Percentiles rank a stretch among this genome's conserved stretches.
phyloP scores from a whole-genome alignment of 2,113 vertebrate genomes.

The Pholis gunnellus region DNA sequence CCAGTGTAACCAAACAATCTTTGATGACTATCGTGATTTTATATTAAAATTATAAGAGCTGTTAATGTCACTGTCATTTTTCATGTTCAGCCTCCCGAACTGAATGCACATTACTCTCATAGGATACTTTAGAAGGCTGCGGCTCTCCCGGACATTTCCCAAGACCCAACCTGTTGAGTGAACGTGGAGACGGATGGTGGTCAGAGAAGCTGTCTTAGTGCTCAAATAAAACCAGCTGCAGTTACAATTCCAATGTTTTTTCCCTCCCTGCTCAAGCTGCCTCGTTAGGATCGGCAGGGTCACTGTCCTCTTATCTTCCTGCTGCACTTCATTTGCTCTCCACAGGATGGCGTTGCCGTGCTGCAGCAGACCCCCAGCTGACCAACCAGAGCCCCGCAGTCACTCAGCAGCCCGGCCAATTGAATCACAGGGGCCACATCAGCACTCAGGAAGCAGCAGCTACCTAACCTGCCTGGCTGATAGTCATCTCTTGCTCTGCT shows the following conservation, averaged over 20 bases:
- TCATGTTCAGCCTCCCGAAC: neutral
- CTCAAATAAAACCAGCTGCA: neutral
- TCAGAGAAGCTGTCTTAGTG: neutral
- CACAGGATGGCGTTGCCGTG: constrained; percentile 78
- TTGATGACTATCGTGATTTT: neutral
- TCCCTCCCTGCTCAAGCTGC: neutral
- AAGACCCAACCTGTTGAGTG: constrained; percentile 1
- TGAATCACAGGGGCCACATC: constrained; percentile 71
- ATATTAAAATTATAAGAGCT: neutral
- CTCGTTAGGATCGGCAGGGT: constrained; percentile 26
- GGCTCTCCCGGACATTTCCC: neutral
- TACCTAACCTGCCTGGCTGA: constrained; percentile 72
- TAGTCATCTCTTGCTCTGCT: constrained; percentile 63
- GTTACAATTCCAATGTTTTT: neutral
- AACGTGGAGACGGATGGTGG: neutral
- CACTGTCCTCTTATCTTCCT: neutral
- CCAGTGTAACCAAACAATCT: neutral
- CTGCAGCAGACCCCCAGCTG: constrained; percentile 47
- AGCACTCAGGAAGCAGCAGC: constrained; percentile 78
- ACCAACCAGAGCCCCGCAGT: constrained; percentile 63
- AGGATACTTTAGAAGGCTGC: neutral
- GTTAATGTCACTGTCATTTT: neutral
- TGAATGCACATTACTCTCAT: neutral
- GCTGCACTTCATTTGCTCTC: constrained; percentile 34
- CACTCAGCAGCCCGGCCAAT: constrained; percentile 58